phyloP scores from a whole-genome alignment of 2,113 vertebrate species.

The Aspiorhynchus laticeps region DNA sequence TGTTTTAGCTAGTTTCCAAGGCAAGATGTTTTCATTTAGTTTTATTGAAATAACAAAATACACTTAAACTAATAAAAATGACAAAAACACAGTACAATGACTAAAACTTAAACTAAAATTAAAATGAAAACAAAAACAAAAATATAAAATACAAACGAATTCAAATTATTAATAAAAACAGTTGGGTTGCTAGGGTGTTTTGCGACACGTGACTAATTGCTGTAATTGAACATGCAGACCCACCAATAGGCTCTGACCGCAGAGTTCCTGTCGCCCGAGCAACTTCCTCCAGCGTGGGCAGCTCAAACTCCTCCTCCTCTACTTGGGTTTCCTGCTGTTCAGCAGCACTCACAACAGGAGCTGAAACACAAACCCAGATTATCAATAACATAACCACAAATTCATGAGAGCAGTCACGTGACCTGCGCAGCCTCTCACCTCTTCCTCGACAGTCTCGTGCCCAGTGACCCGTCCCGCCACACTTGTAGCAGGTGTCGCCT shows the following conservation, averaged over 20 bases:
- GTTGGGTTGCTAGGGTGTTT: not conserved
- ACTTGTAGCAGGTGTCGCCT: constrained; percentile 79
- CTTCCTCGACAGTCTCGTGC: constrained; percentile 74
- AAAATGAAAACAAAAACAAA: too few relatives aligned
- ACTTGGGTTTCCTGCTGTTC: not conserved
- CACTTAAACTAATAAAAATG: too few relatives aligned
- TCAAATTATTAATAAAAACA: too few relatives aligned
- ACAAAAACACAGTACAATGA: too few relatives aligned
- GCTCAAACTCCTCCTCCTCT: constrained; percentile 65
- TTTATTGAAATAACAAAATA: too few relatives aligned
- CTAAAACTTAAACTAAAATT: too few relatives aligned
- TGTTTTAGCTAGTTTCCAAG: too few relatives aligned
- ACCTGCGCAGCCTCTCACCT: constrained; percentile 66
- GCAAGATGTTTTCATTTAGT: too few relatives aligned
- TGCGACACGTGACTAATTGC: not conserved
- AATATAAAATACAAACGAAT: too few relatives aligned
- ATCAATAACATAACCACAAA: not conserved
- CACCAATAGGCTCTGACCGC: constrained; percentile 64
- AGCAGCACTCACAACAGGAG: constrained; percentile 45
- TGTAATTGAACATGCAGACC: not conserved
- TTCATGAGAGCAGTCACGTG: not conserved
- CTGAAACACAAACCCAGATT: constrained; percentile 59
- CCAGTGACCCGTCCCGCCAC: constrained; percentile 81
- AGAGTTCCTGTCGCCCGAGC: constrained; percentile 75
- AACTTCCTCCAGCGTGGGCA: constrained; percentile 78